These are phyloP conservation scores for Tipula confusa DNA, from an alignment of 2,888 invertebrate species.

Conservation along the genomic window DNA sequence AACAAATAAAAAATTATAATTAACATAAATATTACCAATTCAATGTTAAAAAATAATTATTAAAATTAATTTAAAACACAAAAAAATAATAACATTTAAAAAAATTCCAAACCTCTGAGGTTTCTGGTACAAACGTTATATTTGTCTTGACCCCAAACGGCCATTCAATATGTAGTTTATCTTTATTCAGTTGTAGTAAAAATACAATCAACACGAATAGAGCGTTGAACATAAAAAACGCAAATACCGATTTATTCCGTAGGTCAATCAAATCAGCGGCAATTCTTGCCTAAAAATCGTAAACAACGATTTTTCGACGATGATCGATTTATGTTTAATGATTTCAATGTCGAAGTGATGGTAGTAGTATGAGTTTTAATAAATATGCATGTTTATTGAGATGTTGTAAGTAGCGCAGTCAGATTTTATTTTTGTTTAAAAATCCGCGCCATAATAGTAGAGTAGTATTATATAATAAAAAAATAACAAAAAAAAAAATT, in stretches of 20 bases:
- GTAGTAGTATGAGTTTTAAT: not conserved
- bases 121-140: constrained; percentile 89
- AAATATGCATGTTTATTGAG: constrained; percentile 12
- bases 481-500: constrained; percentile 20
- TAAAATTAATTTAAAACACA: constrained; percentile 34
- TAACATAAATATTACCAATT: constrained; percentile 35
- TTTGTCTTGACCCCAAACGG: constrained; percentile 93
- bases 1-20: constrained; percentile 33
- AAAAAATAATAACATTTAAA: constrained; percentile 40
- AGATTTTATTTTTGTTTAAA: not conserved
- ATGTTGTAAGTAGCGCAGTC: not conserved
- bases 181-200: constrained; percentile 98
- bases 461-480: constrained; percentile 21
- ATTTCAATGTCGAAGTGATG: not conserved
- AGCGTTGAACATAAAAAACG: constrained; percentile 99
- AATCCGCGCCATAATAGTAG: constrained; percentile 1
- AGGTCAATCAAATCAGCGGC: constrained; percentile 88
- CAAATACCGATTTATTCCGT: constrained; percentile 95
- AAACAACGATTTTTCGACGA: constrained; percentile 3
- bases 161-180: constrained; percentile 96
- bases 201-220: constrained; percentile 98
- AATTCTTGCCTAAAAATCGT: constrained; percentile 68
- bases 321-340: constrained; percentile 4
- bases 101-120: constrained; percentile 70
- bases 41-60: constrained; percentile 36